Evolutionary conservation across 2,113 vertebrate species (phyloP).

Genomic region (Triplophysa tibetana): DNA sequence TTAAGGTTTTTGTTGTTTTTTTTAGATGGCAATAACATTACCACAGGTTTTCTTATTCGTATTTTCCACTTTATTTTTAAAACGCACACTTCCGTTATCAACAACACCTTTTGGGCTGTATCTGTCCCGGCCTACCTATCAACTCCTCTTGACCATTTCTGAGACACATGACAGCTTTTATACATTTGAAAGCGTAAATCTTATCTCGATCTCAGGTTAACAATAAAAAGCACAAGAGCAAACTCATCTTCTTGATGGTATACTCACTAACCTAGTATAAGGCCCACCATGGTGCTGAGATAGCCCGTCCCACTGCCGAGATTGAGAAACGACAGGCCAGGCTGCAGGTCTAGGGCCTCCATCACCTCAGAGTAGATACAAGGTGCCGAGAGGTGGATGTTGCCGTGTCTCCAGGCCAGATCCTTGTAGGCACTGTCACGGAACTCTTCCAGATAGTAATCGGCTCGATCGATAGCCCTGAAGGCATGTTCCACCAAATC

Average conservation of each 20-base stretch:
- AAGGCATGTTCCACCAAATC: constrained; percentile 85
- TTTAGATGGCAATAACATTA: no score
- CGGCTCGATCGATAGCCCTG: constrained; percentile 82
- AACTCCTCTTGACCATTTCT: no score
- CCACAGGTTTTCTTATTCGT: no score
- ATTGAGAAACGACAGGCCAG: constrained; percentile 86
- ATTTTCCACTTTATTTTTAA: no score
- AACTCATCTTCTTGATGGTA: neutral
- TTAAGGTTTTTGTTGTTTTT: no score
- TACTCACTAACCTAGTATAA: constrained; percentile 81
- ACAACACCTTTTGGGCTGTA: no score
- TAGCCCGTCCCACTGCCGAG: constrained; percentile 89
- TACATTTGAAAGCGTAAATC: no score
- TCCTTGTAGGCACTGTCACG: constrained; percentile 88
- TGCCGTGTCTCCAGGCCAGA: constrained; percentile 85
- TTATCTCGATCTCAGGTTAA: no score
- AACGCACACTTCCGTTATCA: no score
- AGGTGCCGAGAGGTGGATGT: constrained; percentile 88
- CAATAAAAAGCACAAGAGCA: neutral
- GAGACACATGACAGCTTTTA: no score
- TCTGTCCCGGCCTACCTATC: no score
- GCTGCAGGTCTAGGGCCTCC: constrained; percentile 87
- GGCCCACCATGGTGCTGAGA: constrained; percentile 89
- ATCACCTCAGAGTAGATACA: constrained; percentile 92
- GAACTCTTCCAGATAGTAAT: constrained; percentile 88